Base-by-base conservation (phyloP, 2,888 invertebrate species). In the Pedicia rivosa region DNA sequence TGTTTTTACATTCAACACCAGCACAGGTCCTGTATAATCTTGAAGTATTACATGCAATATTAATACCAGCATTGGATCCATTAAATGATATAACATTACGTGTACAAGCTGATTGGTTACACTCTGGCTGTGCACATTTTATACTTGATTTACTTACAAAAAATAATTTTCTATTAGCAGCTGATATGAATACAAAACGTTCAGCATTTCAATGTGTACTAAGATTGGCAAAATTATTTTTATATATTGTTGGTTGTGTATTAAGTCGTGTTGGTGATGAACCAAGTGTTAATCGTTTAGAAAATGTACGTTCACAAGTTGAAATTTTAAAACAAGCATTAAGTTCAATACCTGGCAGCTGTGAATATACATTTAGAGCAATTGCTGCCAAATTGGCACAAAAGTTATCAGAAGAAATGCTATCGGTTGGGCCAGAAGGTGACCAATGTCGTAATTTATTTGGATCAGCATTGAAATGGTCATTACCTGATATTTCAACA, bases 51-150 rank as follows among this genome's bases (percentile, higher is more conserved):
- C 90, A 94, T 59, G 79, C 88, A 43, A 69, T 92, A 57, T 66
- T 95, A 43, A 86, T 95, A 79, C 95, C 95, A 10, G 87, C 91
- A 6, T 64, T 76, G 7, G 84, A 86, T 49, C 78, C 83, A 2
- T 67, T 78, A 47, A 72, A 84, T 2, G 83, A 83, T 29, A 75
- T 66, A 4, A 63, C 67, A 43, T 59, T 68, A 34, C 65, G 62
- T 46, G 65, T 68, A 45, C 73, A 78, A 55, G 53, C 70, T 27
- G 67, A 71, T 4, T 72, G 72, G 58, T 64, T 73, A 38, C 70
- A 70, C 48, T 72, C 72, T 42, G 52, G 70, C 53, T 48, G 72
- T 62, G 59, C 62, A 2, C 72, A 74, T 42, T 68, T 75, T 35
- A 72, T 83, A 42, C 61, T 87, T 19, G 81, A 82, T 50, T 74